Evolutionary conservation across 2,797 vertebrate species (phyloP), one percentile per base, ranked within the genome.

Genomic region (Periophthalmus magnuspinnatus): DNA sequence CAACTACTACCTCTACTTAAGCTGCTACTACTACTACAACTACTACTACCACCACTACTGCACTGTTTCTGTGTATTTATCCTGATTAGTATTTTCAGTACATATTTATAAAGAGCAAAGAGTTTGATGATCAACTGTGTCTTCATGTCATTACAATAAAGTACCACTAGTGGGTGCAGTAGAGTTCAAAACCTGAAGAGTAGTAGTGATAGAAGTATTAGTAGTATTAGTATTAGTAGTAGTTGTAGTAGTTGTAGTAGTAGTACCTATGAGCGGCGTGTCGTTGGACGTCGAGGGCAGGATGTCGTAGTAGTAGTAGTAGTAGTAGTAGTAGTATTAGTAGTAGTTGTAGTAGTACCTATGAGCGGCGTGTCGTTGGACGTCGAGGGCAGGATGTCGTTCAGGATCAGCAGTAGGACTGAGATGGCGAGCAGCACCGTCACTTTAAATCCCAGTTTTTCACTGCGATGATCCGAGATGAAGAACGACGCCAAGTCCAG

Each of bases 381-480:
- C 71, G 93, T 94, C 2, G 94, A 90, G 9, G 95, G 95, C 56
- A 96, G 89, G 68, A 93, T 95, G 60, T 95, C 93, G 6, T 93
- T 93, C 22, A 96, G 93, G 65, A 96, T 94, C 80, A 95, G 90
- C 55, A 94, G 91, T 70, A 96, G 86, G 67, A 96, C 93, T 2
- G 95, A 95, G 76, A 92, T 90, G 72, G 94, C 93, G 0, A 96
- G 84, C 70, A 95, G 90, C 62, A 96, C 87, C 0, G 95, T 94
- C 13, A 95, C 89, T 83, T 96, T 95, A 81, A 95, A 95, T 65
- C 82, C 84, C 72, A 95, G 67, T 70, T 95, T 96, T 79, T 96
- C 94, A 34, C 90, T 91, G 0, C 93, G 86, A 50, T 84, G 72
- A 71, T 91, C 92, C 45, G 92, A 83, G 22, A 95, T 91, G 8